Conservation (phyloP, 30 jellyfish, hydroid and myxozoan species). For the Phacellophora camtschatica region DNA sequence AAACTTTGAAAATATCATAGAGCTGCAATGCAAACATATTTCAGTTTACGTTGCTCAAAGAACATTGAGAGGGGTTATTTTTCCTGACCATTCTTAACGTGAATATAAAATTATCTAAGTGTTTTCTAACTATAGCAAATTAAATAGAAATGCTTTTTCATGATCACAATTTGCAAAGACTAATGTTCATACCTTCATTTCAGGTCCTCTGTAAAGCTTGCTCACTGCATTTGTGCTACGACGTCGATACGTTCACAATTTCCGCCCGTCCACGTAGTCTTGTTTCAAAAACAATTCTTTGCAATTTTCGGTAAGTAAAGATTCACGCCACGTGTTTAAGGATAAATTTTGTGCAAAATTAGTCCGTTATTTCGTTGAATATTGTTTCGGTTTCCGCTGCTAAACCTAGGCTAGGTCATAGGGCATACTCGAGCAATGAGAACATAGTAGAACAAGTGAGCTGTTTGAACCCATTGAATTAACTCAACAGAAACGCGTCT, state of each 20-base stretch:
- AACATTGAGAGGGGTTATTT: too few relatives aligned
- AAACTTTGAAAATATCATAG: too few relatives aligned
- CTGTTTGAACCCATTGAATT: conserved; percentile 63
- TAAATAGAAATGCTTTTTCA: too few relatives aligned
- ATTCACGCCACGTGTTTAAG: background rate
- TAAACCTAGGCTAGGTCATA: conserved; percentile 69
- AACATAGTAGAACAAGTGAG: conserved; percentile 64
- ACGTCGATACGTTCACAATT: background rate
- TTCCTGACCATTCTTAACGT: too few relatives aligned
- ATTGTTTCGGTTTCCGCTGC: conserved; percentile 51
- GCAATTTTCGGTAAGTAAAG: background rate
- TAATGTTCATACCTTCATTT: conserved; percentile 30
- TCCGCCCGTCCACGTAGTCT: background rate
- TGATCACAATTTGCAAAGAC: too few relatives aligned
- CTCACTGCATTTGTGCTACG: conserved; percentile 55
- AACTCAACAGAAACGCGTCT: conserved; percentile 45
- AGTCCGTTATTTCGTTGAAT: conserved; percentile 32
- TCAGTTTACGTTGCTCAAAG: too few relatives aligned
- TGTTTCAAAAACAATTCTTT: background rate
- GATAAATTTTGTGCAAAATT: conserved; percentile 31
- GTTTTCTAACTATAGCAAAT: too few relatives aligned
- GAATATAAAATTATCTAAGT: too few relatives aligned
- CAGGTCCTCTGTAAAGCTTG: background rate
- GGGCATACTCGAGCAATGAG: conserved; percentile 74
- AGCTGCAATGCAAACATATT: too few relatives aligned